Evolutionary conservation across 2,888 invertebrate genomes (phyloP).

Genomic region (Eurytoma adleriae): DNA sequence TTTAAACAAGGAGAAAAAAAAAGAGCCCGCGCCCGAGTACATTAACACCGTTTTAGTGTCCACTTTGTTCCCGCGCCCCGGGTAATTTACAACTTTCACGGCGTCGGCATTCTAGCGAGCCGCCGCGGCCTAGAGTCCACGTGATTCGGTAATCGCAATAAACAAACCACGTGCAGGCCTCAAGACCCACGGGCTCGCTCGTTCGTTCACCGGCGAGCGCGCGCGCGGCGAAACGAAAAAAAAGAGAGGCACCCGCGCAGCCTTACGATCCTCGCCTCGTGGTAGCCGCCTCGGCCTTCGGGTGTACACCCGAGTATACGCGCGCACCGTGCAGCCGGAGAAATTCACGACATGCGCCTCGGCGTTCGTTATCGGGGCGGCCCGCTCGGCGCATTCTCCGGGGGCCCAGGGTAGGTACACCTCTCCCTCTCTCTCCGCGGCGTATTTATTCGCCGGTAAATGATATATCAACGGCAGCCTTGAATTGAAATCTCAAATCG

Average conservation of each 20-base stretch:
- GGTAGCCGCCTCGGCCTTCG: neutral
- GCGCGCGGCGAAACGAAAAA: too few relatives aligned
- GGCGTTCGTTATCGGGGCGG: conserved; percentile 37
- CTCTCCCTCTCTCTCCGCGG: neutral
- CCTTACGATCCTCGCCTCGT: neutral
- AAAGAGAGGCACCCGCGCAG: neutral
- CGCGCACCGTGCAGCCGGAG: neutral
- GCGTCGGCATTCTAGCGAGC: neutral
- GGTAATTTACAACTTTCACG: too few relatives aligned
- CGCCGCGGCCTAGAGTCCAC: neutral
- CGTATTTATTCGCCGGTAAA: conserved; percentile 40
- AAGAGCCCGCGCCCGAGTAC: too few relatives aligned
- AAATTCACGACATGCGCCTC: conserved; percentile 43
- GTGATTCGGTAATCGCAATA: conserved; percentile 18
- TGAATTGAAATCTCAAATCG: conserved; percentile 58
- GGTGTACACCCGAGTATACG: neutral
- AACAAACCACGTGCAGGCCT: conserved; percentile 10
- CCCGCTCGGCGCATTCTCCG: conserved; percentile 32
- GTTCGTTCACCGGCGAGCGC: too few relatives aligned
- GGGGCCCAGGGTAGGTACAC: neutral
- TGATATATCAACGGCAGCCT: conserved; percentile 54
- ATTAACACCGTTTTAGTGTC: too few relatives aligned
- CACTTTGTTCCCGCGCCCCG: too few relatives aligned
- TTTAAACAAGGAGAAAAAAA: too few relatives aligned
- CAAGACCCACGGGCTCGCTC: too few relatives aligned